phyloP scores from a whole-genome alignment of 2,888 invertebrate genomes.

The Phymatocera aterrima region DNA sequence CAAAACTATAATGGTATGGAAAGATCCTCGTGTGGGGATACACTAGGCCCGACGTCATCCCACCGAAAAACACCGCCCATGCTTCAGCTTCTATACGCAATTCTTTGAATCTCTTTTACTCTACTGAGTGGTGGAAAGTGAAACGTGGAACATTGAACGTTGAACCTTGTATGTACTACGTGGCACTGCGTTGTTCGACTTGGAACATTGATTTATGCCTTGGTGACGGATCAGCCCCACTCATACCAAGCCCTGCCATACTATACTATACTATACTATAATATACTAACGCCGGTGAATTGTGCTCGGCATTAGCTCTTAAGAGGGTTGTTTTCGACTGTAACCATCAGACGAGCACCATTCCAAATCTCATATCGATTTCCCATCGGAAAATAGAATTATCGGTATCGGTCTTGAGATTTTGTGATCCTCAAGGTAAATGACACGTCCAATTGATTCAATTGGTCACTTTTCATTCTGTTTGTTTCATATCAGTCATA shows the following conservation, averaged over 20 bases:
- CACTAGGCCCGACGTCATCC: background rate
- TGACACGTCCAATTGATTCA: too few species aligned
- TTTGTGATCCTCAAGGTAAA: too few species aligned
- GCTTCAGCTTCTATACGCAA: too few species aligned
- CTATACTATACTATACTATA: too few species aligned
- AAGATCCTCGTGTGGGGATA: background rate
- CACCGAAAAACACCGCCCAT: conserved; percentile 20
- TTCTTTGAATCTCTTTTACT: conserved; percentile 11
- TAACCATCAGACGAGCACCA: conserved; percentile 43
- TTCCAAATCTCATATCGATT: background rate
- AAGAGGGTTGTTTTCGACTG: conserved; percentile 51
- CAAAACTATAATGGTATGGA: conserved; percentile 3
- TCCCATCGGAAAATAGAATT: too few species aligned
- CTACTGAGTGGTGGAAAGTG: conserved; percentile 11
- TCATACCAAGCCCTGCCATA: background rate
- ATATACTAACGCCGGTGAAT: background rate
- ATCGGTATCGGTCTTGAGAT: too few species aligned
- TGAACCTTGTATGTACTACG: too few species aligned
- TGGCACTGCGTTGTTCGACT: too few species aligned
- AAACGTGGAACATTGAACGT: conserved; percentile 58
- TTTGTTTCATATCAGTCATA: too few species aligned
- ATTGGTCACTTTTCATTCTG: too few species aligned
- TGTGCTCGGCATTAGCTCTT: conserved; percentile 45
- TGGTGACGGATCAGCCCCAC: conserved; percentile 63
- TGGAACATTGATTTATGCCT: conserved; percentile 68